phyloP scores from a whole-genome alignment of 2,888 invertebrate genomes.

The Cordilura impudica region DNA sequence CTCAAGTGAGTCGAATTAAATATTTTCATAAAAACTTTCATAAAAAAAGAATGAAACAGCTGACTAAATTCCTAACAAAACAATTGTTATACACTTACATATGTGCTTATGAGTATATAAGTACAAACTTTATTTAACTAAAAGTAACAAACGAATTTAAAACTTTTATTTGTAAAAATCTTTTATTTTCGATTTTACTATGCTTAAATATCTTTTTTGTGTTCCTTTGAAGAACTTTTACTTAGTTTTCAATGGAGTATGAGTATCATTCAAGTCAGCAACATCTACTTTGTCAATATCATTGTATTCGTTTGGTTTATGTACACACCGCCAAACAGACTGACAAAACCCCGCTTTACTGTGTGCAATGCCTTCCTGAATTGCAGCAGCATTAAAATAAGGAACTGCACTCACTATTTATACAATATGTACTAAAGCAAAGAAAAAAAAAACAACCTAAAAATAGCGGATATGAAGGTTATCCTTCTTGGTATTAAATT shows the following conservation, averaged over 20 bases:
- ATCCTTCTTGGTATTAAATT: neutral
- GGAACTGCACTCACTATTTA: neutral
- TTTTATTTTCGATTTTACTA: no score
- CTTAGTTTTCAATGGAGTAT: conserved; percentile 48
- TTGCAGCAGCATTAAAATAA: neutral
- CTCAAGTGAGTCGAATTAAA: no score
- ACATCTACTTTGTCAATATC: conserved; percentile 22
- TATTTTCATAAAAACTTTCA: no score
- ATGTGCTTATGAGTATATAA: no score
- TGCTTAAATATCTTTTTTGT: neutral
- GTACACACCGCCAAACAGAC: no score
- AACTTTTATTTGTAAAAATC: no score
- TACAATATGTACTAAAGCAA: neutral
- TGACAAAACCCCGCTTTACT: neutral
- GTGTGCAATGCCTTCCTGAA: neutral
- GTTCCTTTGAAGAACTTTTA: conserved; percentile 39
- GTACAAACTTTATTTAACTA: no score
- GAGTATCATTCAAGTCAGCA: conserved; percentile 39
- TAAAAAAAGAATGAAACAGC: no score
- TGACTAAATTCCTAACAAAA: no score
- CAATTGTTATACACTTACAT: no score
- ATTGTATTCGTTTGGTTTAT: conserved; percentile 1
- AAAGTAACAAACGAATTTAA: no score
- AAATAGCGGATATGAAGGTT: neutral
- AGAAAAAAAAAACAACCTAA: neutral